Evolutionary conservation across 1,140 invertebrate species (phyloP).

Genomic region (Artemia franciscana): DNA sequence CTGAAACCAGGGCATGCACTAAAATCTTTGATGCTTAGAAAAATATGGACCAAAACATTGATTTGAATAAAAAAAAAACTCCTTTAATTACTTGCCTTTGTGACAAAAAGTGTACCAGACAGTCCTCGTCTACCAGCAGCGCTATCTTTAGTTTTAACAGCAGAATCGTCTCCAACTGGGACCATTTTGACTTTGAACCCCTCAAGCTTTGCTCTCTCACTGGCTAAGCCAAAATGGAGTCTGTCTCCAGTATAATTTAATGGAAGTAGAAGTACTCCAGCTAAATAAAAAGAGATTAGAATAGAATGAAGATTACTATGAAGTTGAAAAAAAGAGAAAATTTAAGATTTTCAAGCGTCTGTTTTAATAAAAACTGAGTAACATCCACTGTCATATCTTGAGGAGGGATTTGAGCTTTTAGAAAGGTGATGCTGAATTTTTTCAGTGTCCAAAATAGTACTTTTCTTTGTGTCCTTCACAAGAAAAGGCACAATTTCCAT

Average conservation of each 20-base stretch:
- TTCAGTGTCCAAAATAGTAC: too few species aligned
- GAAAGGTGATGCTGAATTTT: too few species aligned
- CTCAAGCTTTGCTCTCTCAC: constrained; percentile 37
- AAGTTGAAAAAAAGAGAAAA: constrained; percentile 1
- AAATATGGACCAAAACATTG: background rate
- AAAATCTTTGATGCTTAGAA: constrained; percentile 8
- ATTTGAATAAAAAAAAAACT: constrained; percentile 6
- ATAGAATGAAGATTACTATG: background rate
- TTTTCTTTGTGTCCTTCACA: too few species aligned
- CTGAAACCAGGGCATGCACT: too few species aligned
- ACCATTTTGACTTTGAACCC: constrained; percentile 35
- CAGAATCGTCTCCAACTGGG: constrained; percentile 46
- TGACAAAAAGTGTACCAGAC: constrained; percentile 41
- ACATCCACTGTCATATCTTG: too few species aligned
- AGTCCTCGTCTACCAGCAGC: constrained; percentile 43
- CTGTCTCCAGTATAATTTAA: constrained; percentile 72
- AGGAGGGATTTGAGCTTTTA: too few species aligned
- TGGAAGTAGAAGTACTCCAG: constrained; percentile 43
- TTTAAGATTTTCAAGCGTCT: constrained; percentile 2
- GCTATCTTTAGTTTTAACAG: constrained; percentile 26
- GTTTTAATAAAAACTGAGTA: too few species aligned
- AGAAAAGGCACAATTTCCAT: too few species aligned
- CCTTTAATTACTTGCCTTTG: constrained; percentile 41
- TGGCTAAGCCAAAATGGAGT: constrained; percentile 59
- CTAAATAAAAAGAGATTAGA: constrained; percentile 21